Base-by-base conservation (phyloP, 2,888 invertebrate genomes). In the Tipula lateralis region DNA sequence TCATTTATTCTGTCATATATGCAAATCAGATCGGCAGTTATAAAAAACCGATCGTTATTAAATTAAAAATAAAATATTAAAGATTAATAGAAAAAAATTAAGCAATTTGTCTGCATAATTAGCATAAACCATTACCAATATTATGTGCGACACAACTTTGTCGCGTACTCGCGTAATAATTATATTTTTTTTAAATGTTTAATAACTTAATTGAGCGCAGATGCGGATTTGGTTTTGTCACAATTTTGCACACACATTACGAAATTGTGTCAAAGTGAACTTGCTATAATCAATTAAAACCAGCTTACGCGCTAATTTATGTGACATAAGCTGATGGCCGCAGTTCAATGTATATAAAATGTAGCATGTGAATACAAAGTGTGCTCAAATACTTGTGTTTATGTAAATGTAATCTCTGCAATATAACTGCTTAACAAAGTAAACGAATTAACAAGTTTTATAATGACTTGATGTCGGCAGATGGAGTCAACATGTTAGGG, bases 191-290 rank as follows among this genome's bases (percentile, higher is more conserved):
- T 19, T 50, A 19, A 50, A 66, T 66, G 7, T 66, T 24, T 66
- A 66, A 66, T 66, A 4, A 24, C 24, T 24, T 66, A 66, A 66
- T 66, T 66, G 66, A 66, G 1, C 19, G 66, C 66, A 1, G 2
- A 24, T 7, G 66, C 24, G 9, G 24, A 66, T 24, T 5, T 16
- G n/a, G n/a, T 24, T 66, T 66, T 66, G 24, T 66, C 24, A 9
- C 66, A 66, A 44, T 66, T 9, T 66, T 66, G 7, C 24, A 44
- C 12, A 12, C 12, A 1, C 0, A 6, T 50, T 50, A 5, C 24
- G 66, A 66, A 66, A 66, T 24, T 66, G 66, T 66, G 66, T 66
- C 66, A 66, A 66, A 66, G 66, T 66, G 66, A 66, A 24, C 24
- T 66, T 66, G 24, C 66, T 66, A n/a, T n/a, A 66, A 66, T 66